Conservation (phyloP, 1,140 invertebrate genomes). For the Eueides isabella region DNA sequence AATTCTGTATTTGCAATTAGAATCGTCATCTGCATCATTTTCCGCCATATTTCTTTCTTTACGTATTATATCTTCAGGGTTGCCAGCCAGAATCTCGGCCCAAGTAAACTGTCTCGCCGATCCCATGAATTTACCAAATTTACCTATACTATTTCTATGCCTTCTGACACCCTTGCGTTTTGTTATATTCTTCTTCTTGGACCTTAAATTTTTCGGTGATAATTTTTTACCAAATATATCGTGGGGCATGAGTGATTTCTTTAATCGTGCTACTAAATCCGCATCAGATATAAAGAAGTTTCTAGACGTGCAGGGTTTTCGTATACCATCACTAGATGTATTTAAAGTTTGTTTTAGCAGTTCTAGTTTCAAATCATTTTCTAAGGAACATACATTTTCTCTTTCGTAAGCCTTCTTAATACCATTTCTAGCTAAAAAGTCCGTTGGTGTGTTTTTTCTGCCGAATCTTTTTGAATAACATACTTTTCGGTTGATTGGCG, state of each 20-base stretch:
- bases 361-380: constrained; percentile 77
- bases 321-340: constrained; percentile 70
- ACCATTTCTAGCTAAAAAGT: constrained; percentile 70
- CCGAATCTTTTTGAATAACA: constrained; percentile 69
- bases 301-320: constrained; percentile 74
- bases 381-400: constrained; percentile 75
- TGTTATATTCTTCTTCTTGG: constrained; percentile 73
- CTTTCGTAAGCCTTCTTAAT: constrained; percentile 73
- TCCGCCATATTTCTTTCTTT: constrained; percentile 68
- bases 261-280: constrained; percentile 72
- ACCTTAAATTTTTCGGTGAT: constrained; percentile 78
- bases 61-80: constrained; percentile 83
- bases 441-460: constrained; percentile 64
- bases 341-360: constrained; percentile 74
- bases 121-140: constrained; percentile 81
- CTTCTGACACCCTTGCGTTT: constrained; percentile 71
- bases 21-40: constrained; percentile 69
- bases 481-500: constrained; percentile 65
- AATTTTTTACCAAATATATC: constrained; percentile 77
- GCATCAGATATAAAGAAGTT: constrained; percentile 80
- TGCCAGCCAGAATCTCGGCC: constrained; percentile 82
- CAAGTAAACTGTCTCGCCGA: constrained; percentile 81
- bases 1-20: constrained; percentile 74
- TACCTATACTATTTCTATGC: constrained; percentile 76
- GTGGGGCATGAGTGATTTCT: constrained; percentile 74